Evolutionary conservation across 2,113 vertebrate species (phyloP).

Genomic region (Microcebus ravelobensis): DNA sequence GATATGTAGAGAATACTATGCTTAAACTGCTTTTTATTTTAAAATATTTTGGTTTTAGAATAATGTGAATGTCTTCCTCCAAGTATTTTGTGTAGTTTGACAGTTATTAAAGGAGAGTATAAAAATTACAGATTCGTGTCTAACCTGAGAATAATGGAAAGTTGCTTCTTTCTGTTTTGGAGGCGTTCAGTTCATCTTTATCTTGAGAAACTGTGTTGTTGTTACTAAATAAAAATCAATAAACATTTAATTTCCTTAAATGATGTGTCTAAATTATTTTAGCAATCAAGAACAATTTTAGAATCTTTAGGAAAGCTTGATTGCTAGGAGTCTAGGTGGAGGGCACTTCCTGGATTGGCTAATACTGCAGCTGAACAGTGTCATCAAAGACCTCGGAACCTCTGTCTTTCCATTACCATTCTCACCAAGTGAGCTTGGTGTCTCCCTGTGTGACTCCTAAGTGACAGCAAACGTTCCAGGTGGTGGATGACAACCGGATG

Average conservation of each 20-base stretch:
- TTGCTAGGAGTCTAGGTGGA: neutral
- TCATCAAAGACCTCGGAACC: neutral
- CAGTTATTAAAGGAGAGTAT: constrained; percentile 25
- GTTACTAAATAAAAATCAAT: constrained; percentile 72
- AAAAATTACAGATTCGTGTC: constrained; percentile 34
- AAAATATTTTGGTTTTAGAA: constrained; percentile 34
- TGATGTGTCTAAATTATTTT: constrained; percentile 53
- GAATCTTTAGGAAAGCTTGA: neutral
- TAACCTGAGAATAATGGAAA: constrained; percentile 40
- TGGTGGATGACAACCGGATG: neutral
- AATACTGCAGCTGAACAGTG: neutral
- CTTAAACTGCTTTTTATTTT: constrained; percentile 24
- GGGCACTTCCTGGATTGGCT: neutral
- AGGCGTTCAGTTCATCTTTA: constrained; percentile 44
- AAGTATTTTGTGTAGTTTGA: constrained; percentile 48
- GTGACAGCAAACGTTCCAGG: neutral
- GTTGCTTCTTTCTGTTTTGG: constrained; percentile 37
- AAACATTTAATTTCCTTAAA: constrained; percentile 54
- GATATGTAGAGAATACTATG: neutral
- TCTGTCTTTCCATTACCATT: neutral
- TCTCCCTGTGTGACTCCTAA: neutral
- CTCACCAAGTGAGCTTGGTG: neutral
- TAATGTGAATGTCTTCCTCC: constrained; percentile 56
- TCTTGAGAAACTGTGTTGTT: constrained; percentile 52
- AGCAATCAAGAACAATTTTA: neutral